phyloP scores from a whole-genome alignment of 2,888 invertebrate species.

The Caenorhabditis virilis region DNA sequence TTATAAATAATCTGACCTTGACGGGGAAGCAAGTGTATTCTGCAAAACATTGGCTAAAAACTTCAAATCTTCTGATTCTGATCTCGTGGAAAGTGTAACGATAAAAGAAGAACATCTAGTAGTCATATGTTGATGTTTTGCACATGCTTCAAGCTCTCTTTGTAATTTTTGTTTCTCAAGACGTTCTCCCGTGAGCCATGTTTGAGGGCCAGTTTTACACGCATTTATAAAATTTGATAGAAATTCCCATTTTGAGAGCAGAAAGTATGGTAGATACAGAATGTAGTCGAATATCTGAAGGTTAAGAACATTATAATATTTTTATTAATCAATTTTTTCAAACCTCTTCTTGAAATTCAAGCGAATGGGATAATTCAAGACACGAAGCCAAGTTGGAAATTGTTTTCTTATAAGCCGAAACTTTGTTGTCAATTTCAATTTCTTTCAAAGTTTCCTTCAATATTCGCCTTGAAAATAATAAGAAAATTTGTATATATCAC shows the following conservation, averaged over 20 bases:
- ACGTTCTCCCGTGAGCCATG: no score
- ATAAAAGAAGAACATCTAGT: neutral
- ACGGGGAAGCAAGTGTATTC: slow-evolving; percentile 11
- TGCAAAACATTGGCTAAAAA: slow-evolving; percentile 6
- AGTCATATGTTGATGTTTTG: neutral
- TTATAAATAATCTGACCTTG: slow-evolving; percentile 10
- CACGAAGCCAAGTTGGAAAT: neutral
- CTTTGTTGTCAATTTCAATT: slow-evolving; percentile 16
- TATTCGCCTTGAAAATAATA: slow-evolving; percentile 16
- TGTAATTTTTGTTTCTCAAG: neutral
- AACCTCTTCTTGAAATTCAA: no score
- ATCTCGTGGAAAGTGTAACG: neutral
- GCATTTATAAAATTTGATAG: slow-evolving; percentile 1
- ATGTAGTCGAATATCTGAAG: slow-evolving; percentile 6
- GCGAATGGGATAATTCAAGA: no score
- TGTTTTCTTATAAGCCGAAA: neutral
- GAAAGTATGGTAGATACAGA: slow-evolving; percentile 13
- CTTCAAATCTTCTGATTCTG: neutral
- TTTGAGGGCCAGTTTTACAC: no score
- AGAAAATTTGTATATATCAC: no score
- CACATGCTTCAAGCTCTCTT: neutral
- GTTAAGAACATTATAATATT: no score
- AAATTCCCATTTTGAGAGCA: slow-evolving; percentile 15
- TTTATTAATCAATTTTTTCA: no score
- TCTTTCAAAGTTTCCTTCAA: slow-evolving; percentile 5